Evolutionary conservation across 2,888 invertebrate genomes (phyloP), one percentile per base, ranked within the genome.

Genomic region (Piscicola geometra): DNA sequence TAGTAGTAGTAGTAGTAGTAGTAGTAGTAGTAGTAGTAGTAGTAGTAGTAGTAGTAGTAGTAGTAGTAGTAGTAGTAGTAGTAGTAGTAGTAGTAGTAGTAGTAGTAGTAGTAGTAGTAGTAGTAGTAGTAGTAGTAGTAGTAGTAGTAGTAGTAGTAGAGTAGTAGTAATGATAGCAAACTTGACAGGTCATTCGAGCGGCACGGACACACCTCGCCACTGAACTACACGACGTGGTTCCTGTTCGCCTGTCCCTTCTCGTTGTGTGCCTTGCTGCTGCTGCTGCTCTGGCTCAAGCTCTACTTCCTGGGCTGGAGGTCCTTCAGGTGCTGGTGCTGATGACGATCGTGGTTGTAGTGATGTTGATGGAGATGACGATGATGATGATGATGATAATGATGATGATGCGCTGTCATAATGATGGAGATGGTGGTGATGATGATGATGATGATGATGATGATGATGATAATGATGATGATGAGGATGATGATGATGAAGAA

Each of bases 231-330:
- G 41, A 79, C 80, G 80, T 94, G 93, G 90, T 91, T 94, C 90
- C 88, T 91, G 80, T 92, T 92, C 85, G 91, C 92, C 80, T 90
- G 92, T 0, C 94, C 94, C 0, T 47, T 47, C 50, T 47, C 50
- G 12, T 47, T 47, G 21, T 47, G 50, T 21, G 50, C n/a, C n/a
- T n/a, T 33, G 76, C 76, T 3, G 56, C 77, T 67, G 78, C 78
- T n/a, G 76, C 77, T 9, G 75, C 78, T 35, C 77, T 52, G 64
- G 78, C 78, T n/a, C 77, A 77, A 60, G 77, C 77, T 77, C 76
- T 78, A 21, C 78, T 77, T 1, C 64, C 25, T 9, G 30, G 25
- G 9, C 52, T 15, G 18, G 21, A 18, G 52, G 15, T 52, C 21
- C 21, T 52, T 52, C 15, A 18, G 52, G 15, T n/a, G n/a, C n/a